Base-by-base conservation (phyloP, 2,797 vertebrate genomes). In the Xerus rutilus region DNA sequence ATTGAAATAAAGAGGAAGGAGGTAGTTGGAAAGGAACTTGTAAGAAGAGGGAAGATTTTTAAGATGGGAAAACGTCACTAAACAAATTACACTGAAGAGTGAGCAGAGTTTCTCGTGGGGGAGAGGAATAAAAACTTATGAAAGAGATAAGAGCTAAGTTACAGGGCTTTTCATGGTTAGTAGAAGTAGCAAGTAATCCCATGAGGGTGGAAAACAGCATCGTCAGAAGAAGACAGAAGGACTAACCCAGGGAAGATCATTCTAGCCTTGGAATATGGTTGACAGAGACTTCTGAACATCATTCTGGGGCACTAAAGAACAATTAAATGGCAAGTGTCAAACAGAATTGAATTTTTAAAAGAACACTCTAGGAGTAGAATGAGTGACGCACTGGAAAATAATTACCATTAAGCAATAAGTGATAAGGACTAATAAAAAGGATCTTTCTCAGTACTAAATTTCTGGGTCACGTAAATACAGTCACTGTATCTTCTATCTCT, bases 301-400 rank as follows among this genome's bases (percentile, higher is more conserved):
- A 14, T 69, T 81, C 23, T 21, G 47, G 35, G 23, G 25, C 7
- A 20, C 3, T 11, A 64, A 17, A n/a, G 30, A 64, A 52, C 12
- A 64, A 32, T 79, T 74, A 70, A 64, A 52, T 52, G 54, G 30
- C 7, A 45, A 43, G 4, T 81, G 15, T 72, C 69, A 90, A 20
- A 13, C 30, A 88, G 54, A 47, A 49, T 9, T 49, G 21, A 89
- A 54, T n/a, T 94, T 67, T 28, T 59, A 39, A 91, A 82, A 84
- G 65, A 78, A 39, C 52, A 73, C 9, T 30, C 32, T 70, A 23
- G n/a, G 8, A 74, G 43, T 15, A 72, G 20, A 79, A 25, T 72
- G 32, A 59, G 57, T 10, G 2, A 57, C 6, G 20, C 70, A 74
- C 8, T 72, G 18, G 5, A 62, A 47, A 86, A 81, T 89, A 59